phyloP scores from a whole-genome alignment of 2,113 vertebrate genomes.

The Petrocephalus microphthalmus region DNA sequence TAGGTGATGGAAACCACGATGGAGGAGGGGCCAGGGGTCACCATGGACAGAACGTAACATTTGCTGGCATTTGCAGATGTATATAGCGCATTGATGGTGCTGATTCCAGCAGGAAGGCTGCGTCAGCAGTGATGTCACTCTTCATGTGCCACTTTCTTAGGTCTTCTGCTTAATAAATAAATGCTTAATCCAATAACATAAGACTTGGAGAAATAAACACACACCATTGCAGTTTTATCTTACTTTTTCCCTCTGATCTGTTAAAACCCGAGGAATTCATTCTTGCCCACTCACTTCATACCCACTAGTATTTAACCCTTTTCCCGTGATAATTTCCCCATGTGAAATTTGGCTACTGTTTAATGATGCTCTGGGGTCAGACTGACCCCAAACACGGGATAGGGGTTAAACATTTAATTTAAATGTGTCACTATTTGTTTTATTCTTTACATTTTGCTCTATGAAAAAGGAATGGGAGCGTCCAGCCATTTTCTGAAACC shows the following conservation, averaged over 20 bases:
- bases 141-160: background rate
- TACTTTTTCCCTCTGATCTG: background rate
- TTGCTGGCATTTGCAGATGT: background rate
- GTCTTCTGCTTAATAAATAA: background rate
- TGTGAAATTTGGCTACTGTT: no score
- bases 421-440: no score
- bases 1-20: background rate
- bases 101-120: background rate
- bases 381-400: no score
- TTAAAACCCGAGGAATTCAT: background rate
- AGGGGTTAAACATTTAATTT: no score
- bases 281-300: background rate
- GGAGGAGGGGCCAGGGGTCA: background rate
- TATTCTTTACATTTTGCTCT: background rate
- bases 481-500: no score
- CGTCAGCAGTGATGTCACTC: background rate
- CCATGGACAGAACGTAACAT: background rate
- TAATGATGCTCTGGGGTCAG: no score
- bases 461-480: background rate
- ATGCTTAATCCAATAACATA: background rate
- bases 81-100: background rate
- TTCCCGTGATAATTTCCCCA: no score
- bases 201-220: background rate
- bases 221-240: background rate
- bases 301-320: background rate